Conservation (phyloP, 2,888 invertebrate genomes). For the Romanomermis culicivorax region DNA sequence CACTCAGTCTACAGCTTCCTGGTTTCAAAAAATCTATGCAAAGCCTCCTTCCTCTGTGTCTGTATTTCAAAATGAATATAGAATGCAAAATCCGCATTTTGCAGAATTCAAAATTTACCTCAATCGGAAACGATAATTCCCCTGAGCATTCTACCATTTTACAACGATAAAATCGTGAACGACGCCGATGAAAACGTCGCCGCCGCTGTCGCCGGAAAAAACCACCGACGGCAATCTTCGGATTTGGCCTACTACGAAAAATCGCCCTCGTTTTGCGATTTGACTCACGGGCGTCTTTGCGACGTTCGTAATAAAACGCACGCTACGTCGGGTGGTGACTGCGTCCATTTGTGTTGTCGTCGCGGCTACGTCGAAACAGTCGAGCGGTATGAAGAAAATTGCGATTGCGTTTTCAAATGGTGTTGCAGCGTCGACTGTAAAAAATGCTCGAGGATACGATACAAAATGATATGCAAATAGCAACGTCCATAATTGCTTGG, state of each 20-base stretch:
- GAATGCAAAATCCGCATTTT: too few relatives aligned
- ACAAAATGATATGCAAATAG: background rate
- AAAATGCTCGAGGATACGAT: constrained; percentile 16
- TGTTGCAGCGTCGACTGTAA: constrained; percentile 30
- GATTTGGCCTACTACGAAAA: constrained; percentile 1
- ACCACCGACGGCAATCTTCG: background rate
- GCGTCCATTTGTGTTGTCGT: constrained; percentile 36
- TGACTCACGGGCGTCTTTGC: constrained; percentile 31
- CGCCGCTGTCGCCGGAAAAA: background rate
- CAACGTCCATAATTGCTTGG: too few relatives aligned
- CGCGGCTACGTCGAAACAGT: constrained; percentile 30
- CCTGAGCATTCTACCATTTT: too few relatives aligned
- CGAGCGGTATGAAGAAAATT: constrained; percentile 28
- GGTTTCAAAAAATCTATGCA: too few relatives aligned
- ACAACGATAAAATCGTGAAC: too few relatives aligned
- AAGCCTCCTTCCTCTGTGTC: too few relatives aligned
- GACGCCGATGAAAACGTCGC: too few relatives aligned
- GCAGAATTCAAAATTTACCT: too few relatives aligned
- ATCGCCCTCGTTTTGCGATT: constrained; percentile 14
- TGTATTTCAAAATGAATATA: too few relatives aligned
- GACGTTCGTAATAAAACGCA: constrained; percentile 31
- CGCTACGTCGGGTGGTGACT: constrained; percentile 20
- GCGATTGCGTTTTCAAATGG: constrained; percentile 32
- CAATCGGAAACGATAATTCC: too few relatives aligned
- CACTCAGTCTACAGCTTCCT: too few relatives aligned